Conservation (phyloP, 2,113 vertebrate genomes). For the Cheilinus undulatus region DNA sequence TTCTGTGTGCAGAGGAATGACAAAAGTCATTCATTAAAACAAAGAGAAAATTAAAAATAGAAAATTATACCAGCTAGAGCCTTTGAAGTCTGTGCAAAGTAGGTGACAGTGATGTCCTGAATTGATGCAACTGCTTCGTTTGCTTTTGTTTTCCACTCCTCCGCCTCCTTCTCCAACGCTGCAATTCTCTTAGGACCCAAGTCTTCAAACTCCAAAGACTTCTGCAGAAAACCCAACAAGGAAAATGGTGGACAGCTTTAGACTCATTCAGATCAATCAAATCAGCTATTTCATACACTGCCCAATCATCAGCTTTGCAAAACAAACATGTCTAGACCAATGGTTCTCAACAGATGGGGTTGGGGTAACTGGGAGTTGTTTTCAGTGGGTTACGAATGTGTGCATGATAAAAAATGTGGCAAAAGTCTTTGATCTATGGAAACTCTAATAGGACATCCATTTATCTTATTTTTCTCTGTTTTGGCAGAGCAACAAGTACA, state of each 20-base stretch:
- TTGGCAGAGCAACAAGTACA: no score
- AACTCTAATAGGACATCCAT: no score
- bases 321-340: no score
- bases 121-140: conserved; percentile 90
- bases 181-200: conserved; percentile 91
- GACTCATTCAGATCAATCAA: not conserved
- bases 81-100: conserved; percentile 92
- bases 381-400: no score
- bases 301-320: no score
- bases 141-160: conserved; percentile 88
- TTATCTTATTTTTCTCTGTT: no score
- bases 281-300: no score
- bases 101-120: conserved; percentile 94
- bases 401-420: no score
- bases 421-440: no score
- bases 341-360: no score
- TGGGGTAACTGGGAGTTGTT: no score
- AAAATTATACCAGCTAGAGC: conserved; percentile 87
- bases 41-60: conserved; percentile 33
- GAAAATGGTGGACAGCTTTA: conserved; percentile 10
- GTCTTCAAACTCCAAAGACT: conserved; percentile 89
- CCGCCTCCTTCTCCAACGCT: conserved; percentile 89
- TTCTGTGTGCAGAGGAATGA: not conserved
- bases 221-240: conserved; percentile 78
- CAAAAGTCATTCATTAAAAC: conserved; percentile 8